These are phyloP conservation scores for Melospiza melodia DNA, from an alignment of 2,113 vertebrate genomes.

Conservation along the genomic window DNA sequence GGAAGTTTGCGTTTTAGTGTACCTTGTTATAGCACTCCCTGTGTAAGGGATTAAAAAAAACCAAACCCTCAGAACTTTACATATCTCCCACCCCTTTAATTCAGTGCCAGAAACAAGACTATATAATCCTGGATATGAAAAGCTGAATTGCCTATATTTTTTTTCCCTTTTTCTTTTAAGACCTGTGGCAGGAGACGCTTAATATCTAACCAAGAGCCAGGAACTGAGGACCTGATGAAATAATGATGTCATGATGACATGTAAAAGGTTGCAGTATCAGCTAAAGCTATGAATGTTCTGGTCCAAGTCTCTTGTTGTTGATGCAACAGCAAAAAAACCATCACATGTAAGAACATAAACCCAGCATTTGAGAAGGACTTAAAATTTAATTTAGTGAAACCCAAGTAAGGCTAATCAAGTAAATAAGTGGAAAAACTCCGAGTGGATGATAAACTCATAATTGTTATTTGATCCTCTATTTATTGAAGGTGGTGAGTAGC, in stretches of 20 bases:
- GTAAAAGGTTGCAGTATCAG: neutral
- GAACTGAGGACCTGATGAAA: conserved; percentile 21
- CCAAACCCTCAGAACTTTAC: neutral
- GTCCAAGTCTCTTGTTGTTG: neutral
- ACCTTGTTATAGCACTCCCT: neutral
- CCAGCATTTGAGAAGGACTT: neutral
- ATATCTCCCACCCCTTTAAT: neutral
- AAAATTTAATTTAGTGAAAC: neutral
- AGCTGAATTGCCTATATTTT: neutral
- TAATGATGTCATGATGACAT: neutral
- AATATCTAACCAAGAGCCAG: conserved; percentile 5
- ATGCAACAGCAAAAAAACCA: neutral
- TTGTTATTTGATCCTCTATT: neutral
- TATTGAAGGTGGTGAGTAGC: neutral
- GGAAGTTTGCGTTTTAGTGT: neutral
- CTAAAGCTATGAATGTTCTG: neutral
- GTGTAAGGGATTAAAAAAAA: neutral
- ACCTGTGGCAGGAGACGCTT: neutral
- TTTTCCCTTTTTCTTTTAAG: neutral
- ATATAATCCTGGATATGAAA: neutral
- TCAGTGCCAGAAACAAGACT: neutral
- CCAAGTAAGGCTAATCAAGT: neutral
- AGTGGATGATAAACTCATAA: neutral
- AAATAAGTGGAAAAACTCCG: neutral
- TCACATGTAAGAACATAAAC: neutral